Base-by-base conservation (phyloP, 2,888 invertebrate species). In the Leptopterna dolabrata region DNA sequence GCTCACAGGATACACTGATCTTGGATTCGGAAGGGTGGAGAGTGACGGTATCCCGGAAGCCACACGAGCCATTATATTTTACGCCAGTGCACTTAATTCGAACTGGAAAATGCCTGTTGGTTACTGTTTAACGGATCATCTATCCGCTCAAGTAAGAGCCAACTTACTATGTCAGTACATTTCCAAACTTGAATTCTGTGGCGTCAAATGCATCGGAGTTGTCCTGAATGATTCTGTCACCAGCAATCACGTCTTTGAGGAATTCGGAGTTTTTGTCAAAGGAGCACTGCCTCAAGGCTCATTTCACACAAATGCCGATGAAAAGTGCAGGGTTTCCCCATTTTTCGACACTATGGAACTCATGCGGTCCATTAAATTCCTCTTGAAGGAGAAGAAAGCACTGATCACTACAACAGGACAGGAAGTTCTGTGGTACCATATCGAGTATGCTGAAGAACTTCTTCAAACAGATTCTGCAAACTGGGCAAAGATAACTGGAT, bases 91-190 rank as follows among this genome's bases (percentile, higher is more conserved):
- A 9, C 9, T 87, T 27, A 87, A 87, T 63, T 14, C 13, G 1
- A 47, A 24, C n/a, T 84, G 87, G 87, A 71, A 55, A 47, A 6
- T 85, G 14, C 87, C 87, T 1, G 16, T 87, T 27, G 87, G 87
- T 11, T 87, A 87, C 51, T 71, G 73, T 36, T 55, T 87, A 16
- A 70, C 76, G 16, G 76, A 87, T 16, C 6, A 84, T 43, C 36
- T 73, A 36, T 71, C 84, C 4, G 41, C 84, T 19, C 24, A 27
- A 41, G 71, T 84, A 11, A 14, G 84, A 13, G 71, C 84, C 14
- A 84, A 84, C n/a, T 27, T 84, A 41, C 19, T 84, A 36, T 27
- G 70, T 16, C 84, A 84, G 24, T 84, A 84, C 16, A 24, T 43
- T 36, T 45, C 73, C 24, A 84, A 71, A 71, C 29, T 84, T 30